A percentile compares a stretch with the other conserved stretches of the same genome.
Conservation (phyloP, 2,113 vertebrate species). For the Aldabrachelys gigantea region DNA sequence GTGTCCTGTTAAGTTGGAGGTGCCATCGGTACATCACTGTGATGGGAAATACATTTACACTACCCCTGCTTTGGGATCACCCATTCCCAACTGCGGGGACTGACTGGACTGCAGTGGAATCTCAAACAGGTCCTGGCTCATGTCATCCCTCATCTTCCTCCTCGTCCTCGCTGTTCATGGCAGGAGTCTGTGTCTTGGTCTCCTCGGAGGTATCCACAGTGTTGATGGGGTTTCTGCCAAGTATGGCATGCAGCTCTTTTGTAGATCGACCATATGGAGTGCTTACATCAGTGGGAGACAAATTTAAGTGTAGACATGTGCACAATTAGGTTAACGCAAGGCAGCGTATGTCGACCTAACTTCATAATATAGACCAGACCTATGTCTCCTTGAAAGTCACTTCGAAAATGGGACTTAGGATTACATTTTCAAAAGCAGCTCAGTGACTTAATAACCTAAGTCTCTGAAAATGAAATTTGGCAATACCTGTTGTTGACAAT, state of each 20-base stretch:
- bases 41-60: background rate
- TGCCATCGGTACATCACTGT: background rate
- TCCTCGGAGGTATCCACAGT: too few relatives aligned
- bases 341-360: too few relatives aligned
- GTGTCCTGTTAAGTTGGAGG: background rate
- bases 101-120: background rate
- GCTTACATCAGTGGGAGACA: too few relatives aligned
- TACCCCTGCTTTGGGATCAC: background rate
- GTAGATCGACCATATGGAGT: background rate
- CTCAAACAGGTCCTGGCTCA: background rate
- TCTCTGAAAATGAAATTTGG: slow-evolving; percentile 16
- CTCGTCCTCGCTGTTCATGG: background rate
- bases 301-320: too few relatives aligned
- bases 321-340: too few relatives aligned
- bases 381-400: too few relatives aligned
- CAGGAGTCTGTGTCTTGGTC: background rate
- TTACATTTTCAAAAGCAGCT: background rate
- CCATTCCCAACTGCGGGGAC: too few relatives aligned
- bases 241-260: background rate
- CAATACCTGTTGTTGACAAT: slow-evolving; percentile 25
- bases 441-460: background rate
- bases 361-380: too few relatives aligned
- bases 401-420: background rate
- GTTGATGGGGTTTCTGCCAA: too few relatives aligned
- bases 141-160: background rate